Percentiles rank a stretch among this genome's conserved stretches.
Evolutionary conservation across 2,888 invertebrate genomes (phyloP).

Genomic region (Agriotes lineatus): DNA sequence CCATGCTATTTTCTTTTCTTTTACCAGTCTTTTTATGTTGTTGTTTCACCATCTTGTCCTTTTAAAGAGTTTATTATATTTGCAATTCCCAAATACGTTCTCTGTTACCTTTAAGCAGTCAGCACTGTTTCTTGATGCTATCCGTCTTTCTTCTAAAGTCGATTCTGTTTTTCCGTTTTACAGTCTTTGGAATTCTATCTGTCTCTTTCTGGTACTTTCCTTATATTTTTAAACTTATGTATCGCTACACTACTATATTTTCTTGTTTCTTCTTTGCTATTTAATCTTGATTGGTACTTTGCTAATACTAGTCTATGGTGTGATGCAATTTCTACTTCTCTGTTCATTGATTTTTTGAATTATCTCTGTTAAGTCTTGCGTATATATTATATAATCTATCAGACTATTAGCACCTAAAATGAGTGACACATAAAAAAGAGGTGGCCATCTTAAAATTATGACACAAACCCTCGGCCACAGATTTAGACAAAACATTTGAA

Average conservation of each 20-base stretch:
- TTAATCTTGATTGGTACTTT: not conserved
- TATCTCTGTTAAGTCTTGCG: constrained; percentile 8
- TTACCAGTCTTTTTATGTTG: constrained; percentile 17
- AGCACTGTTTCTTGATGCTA: not conserved
- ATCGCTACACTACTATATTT: constrained; percentile 1
- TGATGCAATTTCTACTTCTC: constrained; percentile 2
- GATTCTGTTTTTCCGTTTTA: constrained; percentile 8
- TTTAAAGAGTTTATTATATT: constrained; percentile 4
- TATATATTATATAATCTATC: constrained; percentile 5
- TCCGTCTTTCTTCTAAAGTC: constrained; percentile 21
- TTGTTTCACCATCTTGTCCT: not conserved
- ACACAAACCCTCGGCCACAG: too few species aligned
- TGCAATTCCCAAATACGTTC: not conserved
- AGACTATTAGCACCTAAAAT: not conserved
- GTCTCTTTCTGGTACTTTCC: constrained; percentile 2
- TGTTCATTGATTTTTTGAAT: not conserved
- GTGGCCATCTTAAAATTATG: too few species aligned
- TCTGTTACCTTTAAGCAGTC: not conserved
- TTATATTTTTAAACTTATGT: not conserved
- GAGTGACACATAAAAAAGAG: too few species aligned
- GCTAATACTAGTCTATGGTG: constrained; percentile 8
- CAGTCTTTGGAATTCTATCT: constrained; percentile 4
- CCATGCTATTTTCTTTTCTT: constrained; percentile 20
- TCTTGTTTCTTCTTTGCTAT: constrained; percentile 16
- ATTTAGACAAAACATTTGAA: too few species aligned